Base-by-base conservation (phyloP, 2,113 vertebrate genomes). In the Pygoscelis antarcticus region DNA sequence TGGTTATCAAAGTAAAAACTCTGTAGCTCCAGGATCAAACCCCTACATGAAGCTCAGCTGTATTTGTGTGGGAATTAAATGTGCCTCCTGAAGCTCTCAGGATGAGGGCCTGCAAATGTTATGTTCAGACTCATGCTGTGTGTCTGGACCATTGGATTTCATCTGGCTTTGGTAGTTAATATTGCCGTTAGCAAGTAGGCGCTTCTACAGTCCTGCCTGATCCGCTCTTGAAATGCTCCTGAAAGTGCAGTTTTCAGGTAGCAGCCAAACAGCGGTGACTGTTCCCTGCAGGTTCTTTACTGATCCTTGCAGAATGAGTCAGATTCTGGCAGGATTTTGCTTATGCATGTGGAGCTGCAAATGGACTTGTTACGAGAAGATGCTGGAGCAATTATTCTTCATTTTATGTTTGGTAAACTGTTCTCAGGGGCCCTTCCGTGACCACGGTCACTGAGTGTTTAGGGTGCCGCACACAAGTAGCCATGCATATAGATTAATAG, bases 361-460 rank as follows among this genome's bases (percentile, higher is more conserved):
- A 29, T 58, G 22, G 22, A 62, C 16, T 34, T 34, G 4, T 30
- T 36, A 34, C 5, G 61, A 40, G 70, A 87, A 68, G 52, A 29
- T 42, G 61, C 25, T 76, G 84, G 42, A 87, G 34, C 10, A 61
- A 65, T 65, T 80, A 44, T 29, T 61, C 83, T 58, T 80, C 36
- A 49, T 66, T 54, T 91, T 40, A 29, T 19, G 36, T 83, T 58
- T 40, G 23, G 19, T 52, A 79, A 76, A 64, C 44, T 65, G 23
- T 29, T 83, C 32, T 52, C 21, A 29, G 52, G 40, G 42, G 11
- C 23, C 40, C 10, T 86, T 78, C 61, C 9, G 11, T 17, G 54
- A 51, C 12, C 58, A 27, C 0, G 0, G n/a, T 60, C 34, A 6
- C 40, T 21, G 58, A 30, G 26, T 27, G 32, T 51, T 54, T 7